Base-by-base conservation (phyloP, 1,140 invertebrate species). In the Aphaenogaster ashmeadi region DNA sequence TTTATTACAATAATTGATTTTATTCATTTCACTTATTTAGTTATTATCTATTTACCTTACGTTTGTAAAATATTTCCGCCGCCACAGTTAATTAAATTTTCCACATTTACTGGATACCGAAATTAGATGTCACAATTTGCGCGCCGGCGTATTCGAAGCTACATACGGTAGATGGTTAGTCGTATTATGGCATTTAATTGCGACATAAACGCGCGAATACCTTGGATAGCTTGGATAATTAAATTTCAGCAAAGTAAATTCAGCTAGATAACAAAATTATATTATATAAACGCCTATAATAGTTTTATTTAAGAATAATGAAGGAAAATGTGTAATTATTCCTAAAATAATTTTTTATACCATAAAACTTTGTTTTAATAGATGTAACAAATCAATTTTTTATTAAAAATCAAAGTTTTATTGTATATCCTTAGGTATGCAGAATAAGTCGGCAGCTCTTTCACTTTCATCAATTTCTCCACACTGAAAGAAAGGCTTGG, bases 71-170 rank as follows among this genome's bases (percentile, higher is more conserved):
- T 75, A 84, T 74, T 84, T 60, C 27, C 36, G 6, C 18, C 6
- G 54, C 3, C 11, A 83, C 4, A 33, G 41, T 62, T 84, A 74
- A 84, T 84, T 84, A 74, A 60, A 75, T 84, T 84, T 54, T 62
- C 54, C n/a, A 58, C 54, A 33, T 84, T 84, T 60, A 44, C 41
- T 13, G 41, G n/a, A 36, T 74, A 47, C 18, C 72, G 33, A 84
- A 84, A 84, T 84, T 84, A 84, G 80, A 84, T 50, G 80, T 84
- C 69, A 60, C 54, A 84, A 33, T 84, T 84, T 47, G 41, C 69
- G 13, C 18, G 21, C 27, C n/a, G 54, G 33, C 41, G 58, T 83
- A 50, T 74, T 75, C 54, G 69, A 62, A 50, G 13, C 38, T 83
- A 47, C 52, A 58, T 44, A 84, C 44, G n/a, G 41, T 44, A 50